phyloP scores from a whole-genome alignment of 2,113 vertebrate species.

The Forbesichthys papilliferus region DNA sequence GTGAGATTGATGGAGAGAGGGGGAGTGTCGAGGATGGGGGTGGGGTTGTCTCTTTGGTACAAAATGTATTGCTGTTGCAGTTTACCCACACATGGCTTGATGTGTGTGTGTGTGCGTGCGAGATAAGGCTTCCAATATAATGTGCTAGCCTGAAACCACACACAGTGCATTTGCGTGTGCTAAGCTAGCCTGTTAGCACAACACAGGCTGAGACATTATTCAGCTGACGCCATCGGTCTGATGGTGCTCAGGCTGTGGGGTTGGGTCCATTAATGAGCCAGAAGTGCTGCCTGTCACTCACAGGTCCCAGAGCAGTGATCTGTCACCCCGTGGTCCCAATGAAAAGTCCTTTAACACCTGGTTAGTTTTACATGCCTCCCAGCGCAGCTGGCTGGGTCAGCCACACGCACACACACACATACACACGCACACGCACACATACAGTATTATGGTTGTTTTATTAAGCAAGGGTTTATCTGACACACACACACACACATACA shows the following conservation, averaged over 20 bases:
- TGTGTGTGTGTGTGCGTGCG: not conserved
- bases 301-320: conserved; percentile 62
- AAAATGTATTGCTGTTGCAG: not conserved
- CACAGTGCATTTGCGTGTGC: no score
- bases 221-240: no score
- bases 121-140: no score
- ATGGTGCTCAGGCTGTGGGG: not conserved
- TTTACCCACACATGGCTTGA: not conserved
- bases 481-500: no score
- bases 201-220: no score
- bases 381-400: conserved; percentile 6
- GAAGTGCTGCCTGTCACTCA: conserved; percentile 44
- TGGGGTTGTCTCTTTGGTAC: not conserved
- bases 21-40: not conserved
- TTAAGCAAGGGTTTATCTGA: no score
- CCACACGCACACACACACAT: no score
- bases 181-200: no score
- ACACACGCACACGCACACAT: no score
- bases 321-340: conserved; percentile 65
- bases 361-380: conserved; percentile 61
- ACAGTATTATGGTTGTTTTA: no score
- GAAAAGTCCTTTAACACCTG: conserved; percentile 71
- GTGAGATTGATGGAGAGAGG: not conserved
- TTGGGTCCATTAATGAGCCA: not conserved
- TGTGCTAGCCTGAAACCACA: no score